These are phyloP conservation scores for Helicoverpa zea DNA, from an alignment of 1,140 invertebrate genomes.

Conservation along the genomic window DNA sequence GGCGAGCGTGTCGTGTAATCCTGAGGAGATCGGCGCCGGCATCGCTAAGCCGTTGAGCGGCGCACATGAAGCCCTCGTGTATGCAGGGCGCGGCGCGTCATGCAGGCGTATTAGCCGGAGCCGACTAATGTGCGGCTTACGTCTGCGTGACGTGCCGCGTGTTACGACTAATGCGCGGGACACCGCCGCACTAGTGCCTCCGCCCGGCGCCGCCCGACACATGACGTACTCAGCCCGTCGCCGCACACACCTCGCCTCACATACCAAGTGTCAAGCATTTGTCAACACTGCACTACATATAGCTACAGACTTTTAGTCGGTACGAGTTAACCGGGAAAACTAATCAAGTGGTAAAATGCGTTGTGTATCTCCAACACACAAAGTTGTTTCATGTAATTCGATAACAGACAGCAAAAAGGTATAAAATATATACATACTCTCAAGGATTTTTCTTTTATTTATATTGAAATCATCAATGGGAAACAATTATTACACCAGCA, in stretches of 20 bases:
- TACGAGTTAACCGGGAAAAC: neutral
- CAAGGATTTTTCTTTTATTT: no score
- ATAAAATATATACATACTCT: no score
- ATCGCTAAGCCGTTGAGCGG: neutral
- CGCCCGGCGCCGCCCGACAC: neutral
- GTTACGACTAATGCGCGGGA: neutral
- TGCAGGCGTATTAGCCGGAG: conserved; percentile 7
- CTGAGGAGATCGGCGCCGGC: no score
- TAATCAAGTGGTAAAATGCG: no score
- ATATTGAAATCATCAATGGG: no score
- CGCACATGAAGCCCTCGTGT: neutral
- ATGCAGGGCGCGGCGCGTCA: neutral
- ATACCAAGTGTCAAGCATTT: neutral
- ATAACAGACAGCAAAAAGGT: no score
- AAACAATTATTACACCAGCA: no score
- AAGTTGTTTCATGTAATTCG: no score
- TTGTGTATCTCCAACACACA: no score
- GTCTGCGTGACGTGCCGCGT: conserved; percentile 1
- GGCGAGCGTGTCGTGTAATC: no score
- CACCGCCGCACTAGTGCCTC: conserved; percentile 4
- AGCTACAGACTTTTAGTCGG: neutral
- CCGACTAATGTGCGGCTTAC: conserved; percentile 11
- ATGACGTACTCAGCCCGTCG: neutral
- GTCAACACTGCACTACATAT: neutral
- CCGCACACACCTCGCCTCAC: neutral